Evolutionary conservation across 1,140 invertebrate genomes (phyloP).

Genomic region (Subanguina moxae): DNA sequence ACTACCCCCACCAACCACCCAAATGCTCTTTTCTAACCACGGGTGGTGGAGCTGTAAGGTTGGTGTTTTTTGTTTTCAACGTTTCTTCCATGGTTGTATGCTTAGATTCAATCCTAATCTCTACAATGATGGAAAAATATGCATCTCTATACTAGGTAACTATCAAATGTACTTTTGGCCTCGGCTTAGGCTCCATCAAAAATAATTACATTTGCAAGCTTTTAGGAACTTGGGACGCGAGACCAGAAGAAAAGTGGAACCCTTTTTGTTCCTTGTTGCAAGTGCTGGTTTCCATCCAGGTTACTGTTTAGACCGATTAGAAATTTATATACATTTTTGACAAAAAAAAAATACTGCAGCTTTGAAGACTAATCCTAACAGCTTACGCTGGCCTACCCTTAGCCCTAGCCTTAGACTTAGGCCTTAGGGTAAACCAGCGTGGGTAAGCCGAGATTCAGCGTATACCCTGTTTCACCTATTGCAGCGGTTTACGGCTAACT

Average conservation of each 20-base stretch:
- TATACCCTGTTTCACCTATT: too few species aligned
- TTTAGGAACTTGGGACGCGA: slow-evolving; percentile 91
- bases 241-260: slow-evolving; percentile 98
- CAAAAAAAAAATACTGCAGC: background rate
- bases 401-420: too few species aligned
- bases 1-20: slow-evolving; percentile 65
- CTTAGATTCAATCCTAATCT: slow-evolving; percentile 63
- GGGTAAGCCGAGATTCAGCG: too few species aligned
- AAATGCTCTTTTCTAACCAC: slow-evolving; percentile 68
- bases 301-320: too few species aligned
- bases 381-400: too few species aligned
- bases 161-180: too few species aligned
- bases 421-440: too few species aligned
- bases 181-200: too few species aligned
- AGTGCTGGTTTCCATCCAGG: slow-evolving; percentile 88
- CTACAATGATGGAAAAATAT: slow-evolving; percentile 68
- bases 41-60: slow-evolving; percentile 65
- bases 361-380: too few species aligned
- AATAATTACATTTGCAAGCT: too few species aligned
- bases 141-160: slow-evolving; percentile 67
- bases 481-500: too few species aligned
- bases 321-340: too few species aligned
- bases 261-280: slow-evolving; percentile 82
- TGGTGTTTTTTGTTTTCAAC: slow-evolving; percentile 39
- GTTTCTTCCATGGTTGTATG: slow-evolving; percentile 60